A percentile compares a stretch with the other conserved stretches of the same genome.
phyloP scores from a whole-genome alignment of 2,888 invertebrate species.

The Exocentrus adspersus region DNA sequence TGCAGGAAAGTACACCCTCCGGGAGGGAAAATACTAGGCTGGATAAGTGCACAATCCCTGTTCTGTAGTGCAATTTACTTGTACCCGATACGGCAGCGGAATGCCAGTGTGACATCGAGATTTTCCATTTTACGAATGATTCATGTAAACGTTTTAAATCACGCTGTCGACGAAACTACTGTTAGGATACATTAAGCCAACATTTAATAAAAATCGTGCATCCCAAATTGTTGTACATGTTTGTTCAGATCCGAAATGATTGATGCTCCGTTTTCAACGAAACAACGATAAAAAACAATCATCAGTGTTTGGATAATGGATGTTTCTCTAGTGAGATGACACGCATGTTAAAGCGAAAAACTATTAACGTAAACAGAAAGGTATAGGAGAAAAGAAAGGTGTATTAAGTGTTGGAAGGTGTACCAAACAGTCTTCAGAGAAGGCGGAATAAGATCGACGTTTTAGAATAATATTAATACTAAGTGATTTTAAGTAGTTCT shows the following conservation, averaged over 20 bases:
- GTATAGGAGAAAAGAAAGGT: no score
- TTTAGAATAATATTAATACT: slow-evolving; percentile 15
- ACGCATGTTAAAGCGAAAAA: no score
- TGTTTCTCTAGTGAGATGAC: neutral
- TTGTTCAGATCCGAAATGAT: slow-evolving; percentile 10
- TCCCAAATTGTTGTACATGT: slow-evolving; percentile 23
- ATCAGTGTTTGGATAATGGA: neutral
- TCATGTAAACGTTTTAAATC: slow-evolving; percentile 30
- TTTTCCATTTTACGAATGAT: slow-evolving; percentile 26
- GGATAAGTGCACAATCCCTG: neutral
- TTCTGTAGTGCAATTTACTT: slow-evolving; percentile 8
- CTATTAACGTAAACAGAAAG: no score
- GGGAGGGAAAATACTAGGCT: neutral
- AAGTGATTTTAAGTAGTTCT: neutral
- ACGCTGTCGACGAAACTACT: slow-evolving; percentile 23
- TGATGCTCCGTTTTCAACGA: slow-evolving; percentile 11
- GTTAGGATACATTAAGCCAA: slow-evolving; percentile 29
- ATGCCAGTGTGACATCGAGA: slow-evolving; percentile 26
- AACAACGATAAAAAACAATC: slow-evolving; percentile 12
- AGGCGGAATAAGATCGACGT: slow-evolving; percentile 15
- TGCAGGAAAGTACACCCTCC: neutral
- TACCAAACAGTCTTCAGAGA: neutral
- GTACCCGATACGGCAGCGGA: neutral
- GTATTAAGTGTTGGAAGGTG: neutral
- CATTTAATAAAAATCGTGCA: slow-evolving; percentile 23